Evolutionary conservation across 2,888 invertebrate genomes (phyloP), one percentile per base, ranked within the genome.

Genomic region (Ligdia adustata): DNA sequence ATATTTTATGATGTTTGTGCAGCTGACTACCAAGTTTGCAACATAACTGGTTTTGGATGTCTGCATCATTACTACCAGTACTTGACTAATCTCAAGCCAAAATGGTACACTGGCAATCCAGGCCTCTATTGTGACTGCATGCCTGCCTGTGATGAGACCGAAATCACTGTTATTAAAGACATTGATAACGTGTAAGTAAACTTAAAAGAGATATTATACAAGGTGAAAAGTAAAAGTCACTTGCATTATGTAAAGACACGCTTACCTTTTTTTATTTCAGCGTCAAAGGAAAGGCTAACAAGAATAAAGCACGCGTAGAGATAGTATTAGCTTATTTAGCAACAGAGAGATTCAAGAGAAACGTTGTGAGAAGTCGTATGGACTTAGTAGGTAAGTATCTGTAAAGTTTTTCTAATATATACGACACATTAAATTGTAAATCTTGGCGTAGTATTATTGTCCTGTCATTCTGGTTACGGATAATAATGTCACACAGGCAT

Each of bases 101-200:
- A 82, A 5, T 95, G 94, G 94, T 91, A 93, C 0, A 61, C 58
- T n/a, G n/a, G n/a, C 5, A 88, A 93, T 0, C 90, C 91, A 0
- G 95, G 95, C 0, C 77, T 95, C 9, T 84, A 91, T 1, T 95
- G 95, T 58, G 89, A 92, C 64, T 95, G 95, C 60, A 69, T 94
- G 42, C 94, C 94, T 0, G 94, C 94, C 7, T 95, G 95, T 67
- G 92, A 93, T 0, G 95, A 95, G 75, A 92, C 93, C 4, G 95
- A 95, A 60, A 91, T 94, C 45, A 91, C 92, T 2, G 83, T 93
- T 9, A 91, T 94, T 37, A 91, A 91, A 60, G 92, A 93, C 51
- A 82, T 83, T n/a, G 79, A 81, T 55, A 72, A 59, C 2, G 52
- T 62, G 86, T 85, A 57, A 72, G 78, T 64, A 31, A 46, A 42